Evolutionary conservation across 1,140 invertebrate species (phyloP), one percentile per base, ranked within the genome.

Genomic region (Polypedilum vanderplanki): DNA sequence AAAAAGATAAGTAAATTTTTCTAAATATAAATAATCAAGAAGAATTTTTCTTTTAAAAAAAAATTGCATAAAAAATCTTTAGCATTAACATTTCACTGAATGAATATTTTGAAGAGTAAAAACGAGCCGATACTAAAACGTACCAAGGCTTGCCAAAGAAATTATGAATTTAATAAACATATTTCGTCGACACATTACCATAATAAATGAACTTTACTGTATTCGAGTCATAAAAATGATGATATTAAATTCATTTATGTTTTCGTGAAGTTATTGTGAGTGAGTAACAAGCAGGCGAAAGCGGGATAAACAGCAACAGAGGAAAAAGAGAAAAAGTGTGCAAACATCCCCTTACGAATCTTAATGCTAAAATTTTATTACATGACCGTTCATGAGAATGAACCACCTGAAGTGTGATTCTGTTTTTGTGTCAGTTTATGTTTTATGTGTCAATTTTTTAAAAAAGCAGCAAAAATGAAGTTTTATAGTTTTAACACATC

Each of bases 111-210:
- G 1, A 67, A 67, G 65, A 10, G 17, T 17, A 67, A 67, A 67
- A 57, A 57, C 1, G n/a, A 3, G 46, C 46, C 46, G 8, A 7
- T 15, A 12, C 46, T 15, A 57, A 12, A 57, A 7, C 46, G 46
- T 15, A 57, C 10, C 2, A 7, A 12, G n/a, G 3, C 46, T 15
- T 17, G 12, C 10, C 7, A 70, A 20, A 22, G 65, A 70, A 70
- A 70, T 70, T 70, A 70, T 70, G 65, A 70, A 70, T 70, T 70
- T 70, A 70, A 70, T 70, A 70, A 70, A 70, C 65, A 70, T 70
- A 70, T 70, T 70, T 70, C 8, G 20, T 20, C 46, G 65, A 18
- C 17, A 70, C 65, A 70, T 70, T 70, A 70, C 17, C 65, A 70
- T 70, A 70, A 70, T 70, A 70, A 70, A 70, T 70, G 65, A 70